A percentile compares a stretch with the other conserved stretches of the same genome.
Evolutionary conservation across 2,888 invertebrate genomes (phyloP).

Genomic region (Crematogaster levior): DNA sequence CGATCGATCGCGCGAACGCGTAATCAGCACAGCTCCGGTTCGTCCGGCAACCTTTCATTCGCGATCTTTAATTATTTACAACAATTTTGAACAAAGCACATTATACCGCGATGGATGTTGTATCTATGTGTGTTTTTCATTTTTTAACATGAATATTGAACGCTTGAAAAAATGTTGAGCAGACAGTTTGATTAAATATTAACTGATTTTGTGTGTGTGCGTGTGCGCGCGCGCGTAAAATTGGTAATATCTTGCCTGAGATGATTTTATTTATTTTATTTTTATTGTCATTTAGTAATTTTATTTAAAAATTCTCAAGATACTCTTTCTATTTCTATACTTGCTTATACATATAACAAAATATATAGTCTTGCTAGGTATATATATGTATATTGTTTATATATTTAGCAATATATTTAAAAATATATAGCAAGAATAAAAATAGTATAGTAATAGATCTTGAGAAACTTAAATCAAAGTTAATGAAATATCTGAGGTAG

Average conservation of each 20-base stretch:
- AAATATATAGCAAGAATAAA: no score
- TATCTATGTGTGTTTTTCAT: background rate
- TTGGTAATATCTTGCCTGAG: background rate
- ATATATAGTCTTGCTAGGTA: no score
- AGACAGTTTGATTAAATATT: background rate
- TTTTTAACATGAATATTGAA: background rate
- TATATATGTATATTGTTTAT: no score
- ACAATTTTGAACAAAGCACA: background rate
- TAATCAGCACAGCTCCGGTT: constrained; percentile 14
- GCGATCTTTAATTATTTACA: background rate
- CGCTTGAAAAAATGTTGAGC: background rate
- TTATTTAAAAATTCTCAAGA: background rate
- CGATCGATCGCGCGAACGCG: constrained; percentile 34
- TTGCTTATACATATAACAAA: no score
- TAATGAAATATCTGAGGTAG: background rate
- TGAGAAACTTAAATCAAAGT: background rate
- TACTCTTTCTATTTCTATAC: no score
- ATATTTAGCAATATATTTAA: no score
- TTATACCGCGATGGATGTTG: background rate
- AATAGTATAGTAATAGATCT: background rate
- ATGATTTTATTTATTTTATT: background rate
- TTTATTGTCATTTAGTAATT: background rate
- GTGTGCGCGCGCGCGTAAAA: no score
- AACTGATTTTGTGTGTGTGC: no score
- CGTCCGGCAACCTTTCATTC: background rate